Evolutionary conservation across 2,888 invertebrate species (phyloP), one percentile per base, ranked within the genome.

Genomic region (Leptinotarsa tumamoca): DNA sequence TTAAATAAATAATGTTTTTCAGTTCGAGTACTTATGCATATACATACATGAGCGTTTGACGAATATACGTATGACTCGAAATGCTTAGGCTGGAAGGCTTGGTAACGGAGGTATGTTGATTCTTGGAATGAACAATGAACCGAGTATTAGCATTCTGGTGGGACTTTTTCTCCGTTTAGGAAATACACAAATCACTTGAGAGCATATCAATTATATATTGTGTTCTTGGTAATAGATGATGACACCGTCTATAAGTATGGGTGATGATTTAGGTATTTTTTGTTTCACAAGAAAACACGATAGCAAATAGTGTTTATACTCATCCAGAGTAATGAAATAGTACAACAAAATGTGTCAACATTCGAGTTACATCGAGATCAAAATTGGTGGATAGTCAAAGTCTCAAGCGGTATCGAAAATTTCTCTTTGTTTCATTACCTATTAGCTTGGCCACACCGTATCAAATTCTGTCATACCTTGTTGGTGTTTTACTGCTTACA

Each of bases 1-100:
- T 70, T 70, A 58, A 70, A 70, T 70, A 70, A 70, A 70, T 56
- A 58, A n/a, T 17, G 18, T 33, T 58, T 70, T 43, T 21, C 70
- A 70, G 50, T 58, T 43, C 69, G 52, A 33, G 43, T 49, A 70
- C 70, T 49, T 56, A 18, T 49, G 23, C 63, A 63, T 63, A 63
- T 43, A 58, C 63, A 63, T 63, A 63, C 63, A 43, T 63, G 7
- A 63, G 17, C 63, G 33, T 33, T 70, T 23, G 58, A 58, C 3
- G 61, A 49, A 33, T 58, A 50, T 58, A 49, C 54, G 7, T 70
- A 58, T 49, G 70, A 58, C 58, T 50, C 50, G 70, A 56, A 70
- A 56, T 49, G 49, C 23, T 17, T 49, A 17, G 17, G 2, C 33
- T 56, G n/a, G 18, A 56, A 49, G 69, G 70, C 56, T 70, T 58